Conservation (phyloP, 2,797 vertebrate species). For the Rhinella marina region DNA sequence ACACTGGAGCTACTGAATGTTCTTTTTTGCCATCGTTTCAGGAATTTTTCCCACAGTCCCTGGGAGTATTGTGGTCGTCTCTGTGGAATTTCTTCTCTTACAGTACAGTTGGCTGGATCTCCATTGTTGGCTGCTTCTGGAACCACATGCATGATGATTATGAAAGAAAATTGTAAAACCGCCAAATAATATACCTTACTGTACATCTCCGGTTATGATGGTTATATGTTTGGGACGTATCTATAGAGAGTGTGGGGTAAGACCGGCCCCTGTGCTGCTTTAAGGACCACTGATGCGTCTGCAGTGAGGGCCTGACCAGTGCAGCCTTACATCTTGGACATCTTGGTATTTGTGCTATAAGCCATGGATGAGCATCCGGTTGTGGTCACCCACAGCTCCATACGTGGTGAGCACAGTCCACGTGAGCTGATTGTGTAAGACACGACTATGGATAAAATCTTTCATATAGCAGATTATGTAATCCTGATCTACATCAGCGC, state of each 20-base stretch:
- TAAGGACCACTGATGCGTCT: background rate
- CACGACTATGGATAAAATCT: no score
- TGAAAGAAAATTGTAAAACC: background rate
- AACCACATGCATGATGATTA: background rate
- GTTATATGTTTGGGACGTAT: background rate
- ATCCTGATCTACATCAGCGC: no score
- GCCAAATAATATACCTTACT: background rate
- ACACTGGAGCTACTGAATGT: background rate
- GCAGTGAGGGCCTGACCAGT: background rate
- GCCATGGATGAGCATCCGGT: no score
- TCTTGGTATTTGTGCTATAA: no score
- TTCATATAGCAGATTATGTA: no score
- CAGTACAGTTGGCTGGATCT: background rate
- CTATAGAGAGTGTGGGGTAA: background rate
- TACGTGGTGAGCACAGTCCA: background rate
- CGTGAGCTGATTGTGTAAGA: background rate
- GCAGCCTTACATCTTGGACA: background rate
- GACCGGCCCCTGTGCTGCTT: background rate
- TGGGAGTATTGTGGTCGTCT: background rate
- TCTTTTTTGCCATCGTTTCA: background rate
- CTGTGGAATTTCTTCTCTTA: background rate
- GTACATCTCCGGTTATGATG: background rate
- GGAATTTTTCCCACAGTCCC: constrained; percentile 12
- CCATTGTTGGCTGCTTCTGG: background rate
- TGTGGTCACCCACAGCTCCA: background rate